These are phyloP conservation scores for Melopsittacus undulatus DNA, from an alignment of 2,797 vertebrate species.

Conservation along the genomic window DNA sequence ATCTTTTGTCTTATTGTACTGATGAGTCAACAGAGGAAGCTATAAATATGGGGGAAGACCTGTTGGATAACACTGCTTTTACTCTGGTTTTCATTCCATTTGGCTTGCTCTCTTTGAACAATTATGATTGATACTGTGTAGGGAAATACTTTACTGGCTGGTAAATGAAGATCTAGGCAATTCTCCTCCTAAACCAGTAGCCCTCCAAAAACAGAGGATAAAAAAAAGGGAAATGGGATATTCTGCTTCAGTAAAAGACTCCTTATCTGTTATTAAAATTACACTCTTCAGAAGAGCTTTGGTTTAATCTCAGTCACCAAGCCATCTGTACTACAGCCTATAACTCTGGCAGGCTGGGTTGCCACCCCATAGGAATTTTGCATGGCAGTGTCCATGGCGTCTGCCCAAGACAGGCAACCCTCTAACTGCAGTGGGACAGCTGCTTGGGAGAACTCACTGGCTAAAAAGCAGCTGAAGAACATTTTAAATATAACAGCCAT, in stretches of 20 bases:
- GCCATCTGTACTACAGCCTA: not conserved
- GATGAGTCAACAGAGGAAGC: not conserved
- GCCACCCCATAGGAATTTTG: not conserved
- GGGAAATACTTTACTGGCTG: not conserved
- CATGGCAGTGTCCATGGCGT: not conserved
- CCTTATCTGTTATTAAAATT: not conserved
- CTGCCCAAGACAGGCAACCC: not conserved
- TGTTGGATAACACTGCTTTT: not conserved
- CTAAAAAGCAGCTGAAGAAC: not conserved
- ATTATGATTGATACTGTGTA: accelerated
- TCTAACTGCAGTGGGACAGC: not conserved
- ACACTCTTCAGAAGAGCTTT: not conserved
- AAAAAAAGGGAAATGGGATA: not conserved
- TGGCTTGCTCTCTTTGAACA: not conserved
- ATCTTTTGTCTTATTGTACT: not conserved
- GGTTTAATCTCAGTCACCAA: not conserved
- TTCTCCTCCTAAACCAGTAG: not conserved
- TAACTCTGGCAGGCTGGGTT: not conserved
- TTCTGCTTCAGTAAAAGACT: not conserved
- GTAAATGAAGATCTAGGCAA: not conserved
- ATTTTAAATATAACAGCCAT: not conserved
- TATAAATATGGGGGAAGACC: not conserved
- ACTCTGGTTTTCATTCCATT: not conserved
- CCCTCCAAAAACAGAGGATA: not conserved
- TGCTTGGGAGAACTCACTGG: not conserved